Evolutionary conservation across 2,113 vertebrate species (phyloP).

Genomic region (Gavia stellata): DNA sequence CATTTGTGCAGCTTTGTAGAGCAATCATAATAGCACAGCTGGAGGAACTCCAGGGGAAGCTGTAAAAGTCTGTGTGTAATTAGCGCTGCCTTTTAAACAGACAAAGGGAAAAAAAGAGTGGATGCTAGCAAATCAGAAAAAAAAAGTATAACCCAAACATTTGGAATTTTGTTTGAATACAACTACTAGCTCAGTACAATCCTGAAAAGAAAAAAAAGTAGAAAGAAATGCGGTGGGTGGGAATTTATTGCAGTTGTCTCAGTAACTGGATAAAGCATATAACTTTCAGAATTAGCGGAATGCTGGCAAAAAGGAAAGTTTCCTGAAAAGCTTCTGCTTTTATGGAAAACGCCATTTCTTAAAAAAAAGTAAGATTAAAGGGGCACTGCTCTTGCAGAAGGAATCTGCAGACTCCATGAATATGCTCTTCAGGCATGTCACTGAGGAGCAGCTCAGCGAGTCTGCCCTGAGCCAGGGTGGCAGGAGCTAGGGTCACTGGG

Average conservation of each 20-base stretch:
- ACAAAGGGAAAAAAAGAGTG: background rate
- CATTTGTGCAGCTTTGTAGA: background rate
- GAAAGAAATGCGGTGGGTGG: background rate
- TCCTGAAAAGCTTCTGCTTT: background rate
- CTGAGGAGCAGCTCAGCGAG: background rate
- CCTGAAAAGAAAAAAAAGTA: background rate
- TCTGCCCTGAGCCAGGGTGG: background rate
- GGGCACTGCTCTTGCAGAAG: background rate
- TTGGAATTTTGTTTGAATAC: background rate
- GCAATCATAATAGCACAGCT: background rate
- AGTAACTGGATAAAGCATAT: background rate
- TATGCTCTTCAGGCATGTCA: background rate
- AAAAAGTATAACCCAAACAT: background rate
- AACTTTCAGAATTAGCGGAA: background rate
- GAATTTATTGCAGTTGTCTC: background rate
- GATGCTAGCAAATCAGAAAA: background rate
- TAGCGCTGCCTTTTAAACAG: background rate
- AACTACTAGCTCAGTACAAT: background rate
- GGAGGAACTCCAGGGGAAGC: background rate
- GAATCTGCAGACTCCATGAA: background rate
- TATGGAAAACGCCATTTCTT: background rate
- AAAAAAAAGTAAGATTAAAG: background rate
- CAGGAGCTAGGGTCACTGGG: background rate
- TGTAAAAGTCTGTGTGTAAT: background rate
- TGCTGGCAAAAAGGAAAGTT: background rate